Conservation (phyloP, 2,888 invertebrate genomes). For the Drosophila monieri region DNA sequence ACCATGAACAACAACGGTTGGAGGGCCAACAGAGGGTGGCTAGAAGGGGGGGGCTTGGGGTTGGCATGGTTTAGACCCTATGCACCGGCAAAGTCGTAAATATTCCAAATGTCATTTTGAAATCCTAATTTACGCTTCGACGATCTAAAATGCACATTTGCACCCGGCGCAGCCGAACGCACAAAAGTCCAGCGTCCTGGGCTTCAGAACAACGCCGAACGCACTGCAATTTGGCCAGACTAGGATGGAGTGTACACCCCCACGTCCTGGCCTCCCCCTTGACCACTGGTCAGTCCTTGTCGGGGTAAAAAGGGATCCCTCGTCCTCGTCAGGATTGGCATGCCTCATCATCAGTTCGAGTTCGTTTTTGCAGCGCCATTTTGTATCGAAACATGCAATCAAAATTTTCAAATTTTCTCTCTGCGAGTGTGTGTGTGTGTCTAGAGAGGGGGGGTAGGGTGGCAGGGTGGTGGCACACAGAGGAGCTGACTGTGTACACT, state of each 20-base stretch:
- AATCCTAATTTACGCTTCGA: constrained; percentile 84
- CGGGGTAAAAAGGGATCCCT: constrained; percentile 41
- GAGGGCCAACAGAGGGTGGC: constrained; percentile 1
- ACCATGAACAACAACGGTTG: constrained; percentile 77
- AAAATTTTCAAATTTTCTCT: constrained; percentile 81
- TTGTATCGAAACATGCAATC: constrained; percentile 81
- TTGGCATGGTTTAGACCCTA: constrained; percentile 30
- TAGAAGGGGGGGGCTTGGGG: not conserved
- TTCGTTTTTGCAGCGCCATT: constrained; percentile 75
- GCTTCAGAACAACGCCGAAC: constrained; percentile 50
- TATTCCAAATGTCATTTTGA: constrained; percentile 84
- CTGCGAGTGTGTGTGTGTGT: constrained; percentile 25
- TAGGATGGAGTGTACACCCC: not conserved
- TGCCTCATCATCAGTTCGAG: constrained; percentile 72
- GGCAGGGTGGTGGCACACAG: constrained; percentile 15
- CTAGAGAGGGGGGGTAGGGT: not conserved
- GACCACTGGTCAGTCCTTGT: constrained; percentile 50
- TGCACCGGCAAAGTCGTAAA: constrained; percentile 81
- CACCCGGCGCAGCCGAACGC: constrained; percentile 54
- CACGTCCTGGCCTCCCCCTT: not conserved
- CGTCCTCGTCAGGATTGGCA: constrained; percentile 72
- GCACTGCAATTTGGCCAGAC: constrained; percentile 69
- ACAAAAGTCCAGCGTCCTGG: constrained; percentile 53
- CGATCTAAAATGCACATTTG: constrained; percentile 82
- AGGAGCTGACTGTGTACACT: constrained; percentile 62